A percentile compares a stretch with the other conserved stretches of the same genome.
Conservation (phyloP, 2,888 invertebrate genomes). For the Sepioteuthis lessoniana region DNA sequence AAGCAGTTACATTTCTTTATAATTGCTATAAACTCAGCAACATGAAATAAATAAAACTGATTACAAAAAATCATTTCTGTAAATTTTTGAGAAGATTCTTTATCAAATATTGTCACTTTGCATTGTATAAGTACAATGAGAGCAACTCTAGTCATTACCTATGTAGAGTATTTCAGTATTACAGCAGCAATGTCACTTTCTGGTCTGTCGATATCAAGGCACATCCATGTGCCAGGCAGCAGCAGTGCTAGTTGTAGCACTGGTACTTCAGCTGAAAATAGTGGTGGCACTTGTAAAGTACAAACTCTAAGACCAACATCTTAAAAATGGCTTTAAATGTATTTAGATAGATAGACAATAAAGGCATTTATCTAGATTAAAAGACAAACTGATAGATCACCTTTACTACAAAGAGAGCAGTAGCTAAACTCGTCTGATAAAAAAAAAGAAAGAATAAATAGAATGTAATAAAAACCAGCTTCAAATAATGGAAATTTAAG, state of each 20-base stretch:
- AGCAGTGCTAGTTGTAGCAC: neutral
- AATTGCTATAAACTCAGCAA: too few relatives aligned
- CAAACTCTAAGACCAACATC: neutral
- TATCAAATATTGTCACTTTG: neutral
- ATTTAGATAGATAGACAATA: neutral
- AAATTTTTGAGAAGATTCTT: neutral
- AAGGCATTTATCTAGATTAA: neutral
- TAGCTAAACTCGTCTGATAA: neutral
- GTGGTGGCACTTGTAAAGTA: conserved; percentile 13
- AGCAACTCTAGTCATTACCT: neutral
- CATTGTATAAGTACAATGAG: neutral
- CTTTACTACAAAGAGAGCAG: neutral
- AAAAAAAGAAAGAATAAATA: neutral
- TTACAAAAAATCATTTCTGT: neutral
- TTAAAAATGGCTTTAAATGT: conserved; percentile 8
- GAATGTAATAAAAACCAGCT: neutral
- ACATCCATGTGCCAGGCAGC: neutral
- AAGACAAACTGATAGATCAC: neutral
- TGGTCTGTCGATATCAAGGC: neutral
- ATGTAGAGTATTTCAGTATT: neutral
- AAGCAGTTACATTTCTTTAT: too few relatives aligned
- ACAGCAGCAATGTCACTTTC: neutral
- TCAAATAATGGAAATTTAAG: neutral
- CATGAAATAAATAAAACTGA: neutral
- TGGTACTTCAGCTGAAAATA: conserved; percentile 20